These are phyloP conservation scores for Periparus ater DNA, from an alignment of 2,797 vertebrate species.

Conservation along the genomic window DNA sequence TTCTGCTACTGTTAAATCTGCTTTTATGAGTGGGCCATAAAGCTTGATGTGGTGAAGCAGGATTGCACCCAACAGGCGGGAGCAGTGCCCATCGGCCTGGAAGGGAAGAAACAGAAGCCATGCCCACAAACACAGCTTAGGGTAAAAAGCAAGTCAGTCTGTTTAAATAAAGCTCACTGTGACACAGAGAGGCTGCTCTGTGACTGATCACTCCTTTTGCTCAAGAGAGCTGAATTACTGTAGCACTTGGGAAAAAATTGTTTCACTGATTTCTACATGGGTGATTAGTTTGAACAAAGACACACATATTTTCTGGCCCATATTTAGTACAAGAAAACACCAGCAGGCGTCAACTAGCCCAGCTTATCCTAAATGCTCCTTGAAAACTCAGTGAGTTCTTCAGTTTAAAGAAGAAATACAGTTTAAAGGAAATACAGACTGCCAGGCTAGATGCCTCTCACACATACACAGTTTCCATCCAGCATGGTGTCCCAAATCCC, in stretches of 20 bases:
- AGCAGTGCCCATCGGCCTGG: background rate
- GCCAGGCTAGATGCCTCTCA: background rate
- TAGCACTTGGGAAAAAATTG: background rate
- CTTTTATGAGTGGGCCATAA: background rate
- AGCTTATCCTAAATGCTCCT: background rate
- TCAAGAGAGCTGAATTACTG: background rate
- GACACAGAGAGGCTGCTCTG: background rate
- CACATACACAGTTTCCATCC: background rate
- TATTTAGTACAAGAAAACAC: background rate
- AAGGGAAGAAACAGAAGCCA: background rate
- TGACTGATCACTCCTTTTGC: background rate
- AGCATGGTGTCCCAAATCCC: accelerated
- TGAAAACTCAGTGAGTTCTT: background rate
- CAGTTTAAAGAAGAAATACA: background rate
- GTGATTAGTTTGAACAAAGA: background rate
- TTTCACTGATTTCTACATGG: background rate
- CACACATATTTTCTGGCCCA: background rate
- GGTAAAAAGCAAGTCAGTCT: background rate
- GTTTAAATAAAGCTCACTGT: background rate
- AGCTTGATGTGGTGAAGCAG: background rate
- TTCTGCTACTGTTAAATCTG: background rate
- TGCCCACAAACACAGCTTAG: background rate
- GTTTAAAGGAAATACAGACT: background rate
- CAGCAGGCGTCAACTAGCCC: background rate
- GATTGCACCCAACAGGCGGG: background rate